These are phyloP conservation scores for Varroa destructor DNA, from an alignment of 1,140 invertebrate genomes.

Conservation along the genomic window DNA sequence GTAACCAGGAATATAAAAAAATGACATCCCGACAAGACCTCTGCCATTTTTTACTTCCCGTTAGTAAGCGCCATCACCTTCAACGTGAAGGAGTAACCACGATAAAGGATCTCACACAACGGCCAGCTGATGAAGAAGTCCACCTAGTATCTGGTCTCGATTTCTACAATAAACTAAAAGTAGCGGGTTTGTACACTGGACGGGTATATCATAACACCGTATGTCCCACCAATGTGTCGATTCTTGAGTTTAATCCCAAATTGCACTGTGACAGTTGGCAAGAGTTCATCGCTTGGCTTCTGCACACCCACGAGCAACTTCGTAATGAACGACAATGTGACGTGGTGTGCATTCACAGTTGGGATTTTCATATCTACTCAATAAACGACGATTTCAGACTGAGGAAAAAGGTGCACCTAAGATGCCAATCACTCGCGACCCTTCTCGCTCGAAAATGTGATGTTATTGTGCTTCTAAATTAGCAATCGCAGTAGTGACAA, in stretches of 20 bases:
- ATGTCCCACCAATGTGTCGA: neutral
- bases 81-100: neutral
- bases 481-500: too few relatives aligned
- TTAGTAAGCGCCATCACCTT: neutral
- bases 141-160: neutral
- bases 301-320: neutral
- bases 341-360: neutral
- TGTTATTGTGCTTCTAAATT: neutral
- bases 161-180: neutral
- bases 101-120: neutral
- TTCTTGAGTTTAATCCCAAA: constrained; percentile 11
- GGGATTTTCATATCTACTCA: neutral
- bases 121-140: neutral
- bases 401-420: constrained; percentile 7
- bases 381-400: neutral
- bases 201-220: neutral
- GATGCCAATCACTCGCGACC: neutral
- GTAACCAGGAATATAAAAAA: neutral
- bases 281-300: constrained; percentile 8
- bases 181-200: constrained; percentile 8
- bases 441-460: neutral
- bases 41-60: constrained; percentile 4
- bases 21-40: constrained; percentile 14
- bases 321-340: neutral
- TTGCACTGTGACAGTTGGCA: constrained; percentile 12